Evolutionary conservation across 2,888 invertebrate species (phyloP).

Genomic region (Parelbella ahira): DNA sequence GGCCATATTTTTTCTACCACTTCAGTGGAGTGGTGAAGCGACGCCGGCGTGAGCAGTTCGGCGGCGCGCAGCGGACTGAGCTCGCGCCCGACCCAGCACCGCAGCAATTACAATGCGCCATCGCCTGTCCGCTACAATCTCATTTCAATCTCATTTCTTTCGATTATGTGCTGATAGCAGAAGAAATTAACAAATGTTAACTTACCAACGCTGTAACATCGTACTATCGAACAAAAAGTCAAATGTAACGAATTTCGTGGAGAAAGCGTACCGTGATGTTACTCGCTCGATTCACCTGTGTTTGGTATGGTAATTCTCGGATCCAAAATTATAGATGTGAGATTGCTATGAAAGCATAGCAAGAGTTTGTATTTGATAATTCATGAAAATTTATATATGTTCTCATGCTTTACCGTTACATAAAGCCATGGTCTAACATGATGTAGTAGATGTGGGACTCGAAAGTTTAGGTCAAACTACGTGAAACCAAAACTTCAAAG

Average conservation of each 20-base stretch:
- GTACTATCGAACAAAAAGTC: conserved; percentile 47
- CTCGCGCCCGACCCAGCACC: conserved; percentile 35
- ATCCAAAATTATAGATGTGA: conserved; percentile 33
- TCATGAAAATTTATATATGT: too few relatives aligned
- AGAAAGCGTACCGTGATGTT: conserved; percentile 50
- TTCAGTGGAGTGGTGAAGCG: conserved; percentile 15
- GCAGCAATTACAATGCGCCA: conserved; percentile 55
- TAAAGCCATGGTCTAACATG: too few relatives aligned
- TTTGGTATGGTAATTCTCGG: conserved; percentile 40
- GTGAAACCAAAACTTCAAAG: conserved; percentile 4
- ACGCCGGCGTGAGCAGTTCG: conserved; percentile 47
- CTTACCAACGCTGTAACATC: conserved; percentile 41
- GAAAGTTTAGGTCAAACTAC: too few relatives aligned
- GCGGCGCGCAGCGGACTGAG: conserved; percentile 46
- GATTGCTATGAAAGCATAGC: conserved; percentile 33
- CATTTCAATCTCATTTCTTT: conserved; percentile 67
- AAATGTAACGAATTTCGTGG: conserved; percentile 38
- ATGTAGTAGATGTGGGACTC: too few relatives aligned
- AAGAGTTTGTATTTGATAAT: not conserved
- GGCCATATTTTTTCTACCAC: conserved; percentile 45
- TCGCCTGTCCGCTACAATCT: conserved; percentile 57
- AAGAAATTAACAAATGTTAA: conserved; percentile 62
- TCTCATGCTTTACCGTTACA: too few relatives aligned
- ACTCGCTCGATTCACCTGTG: too few relatives aligned
- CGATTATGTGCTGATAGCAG: conserved; percentile 55